Evolutionary conservation across 2,113 vertebrate genomes (phyloP).

Genomic region (Epinephelus fuscoguttatus): DNA sequence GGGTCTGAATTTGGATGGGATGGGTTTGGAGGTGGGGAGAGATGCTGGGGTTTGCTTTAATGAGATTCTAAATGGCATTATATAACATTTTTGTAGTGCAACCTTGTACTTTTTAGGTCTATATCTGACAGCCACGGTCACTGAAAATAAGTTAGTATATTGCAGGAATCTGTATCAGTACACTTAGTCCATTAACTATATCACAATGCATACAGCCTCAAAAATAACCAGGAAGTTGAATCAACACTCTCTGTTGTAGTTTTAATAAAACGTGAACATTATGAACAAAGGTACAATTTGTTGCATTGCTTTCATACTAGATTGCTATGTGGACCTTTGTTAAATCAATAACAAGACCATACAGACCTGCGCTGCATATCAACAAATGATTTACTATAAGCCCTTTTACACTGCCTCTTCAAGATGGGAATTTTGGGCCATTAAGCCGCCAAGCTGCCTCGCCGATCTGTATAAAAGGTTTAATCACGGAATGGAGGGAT

Average conservation of each 20-base stretch:
- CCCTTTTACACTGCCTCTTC: no score
- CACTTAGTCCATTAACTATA: not conserved
- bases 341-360: conserved; percentile 8
- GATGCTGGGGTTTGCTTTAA: conserved; percentile 24
- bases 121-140: not conserved
- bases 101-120: conserved; percentile 4
- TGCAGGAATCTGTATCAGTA: not conserved
- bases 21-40: conserved; percentile 3
- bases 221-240: not conserved
- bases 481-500: no score
- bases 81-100: conserved; percentile 3
- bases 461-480: no score
- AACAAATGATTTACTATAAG: conserved; percentile 29
- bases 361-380: conserved; percentile 22
- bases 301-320: conserved; percentile 1
- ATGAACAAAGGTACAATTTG: not conserved
- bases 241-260: not conserved
- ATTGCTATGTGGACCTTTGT: conserved; percentile 5
- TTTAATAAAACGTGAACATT: not conserved
- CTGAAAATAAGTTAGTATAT: not conserved
- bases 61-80: conserved; percentile 25
- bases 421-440: no score
- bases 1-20: conserved; percentile 8
- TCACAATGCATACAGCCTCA: not conserved
- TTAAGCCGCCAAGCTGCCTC: no score